Conservation (phyloP, 2,797 vertebrate genomes). For the Coreius guichenoti region DNA sequence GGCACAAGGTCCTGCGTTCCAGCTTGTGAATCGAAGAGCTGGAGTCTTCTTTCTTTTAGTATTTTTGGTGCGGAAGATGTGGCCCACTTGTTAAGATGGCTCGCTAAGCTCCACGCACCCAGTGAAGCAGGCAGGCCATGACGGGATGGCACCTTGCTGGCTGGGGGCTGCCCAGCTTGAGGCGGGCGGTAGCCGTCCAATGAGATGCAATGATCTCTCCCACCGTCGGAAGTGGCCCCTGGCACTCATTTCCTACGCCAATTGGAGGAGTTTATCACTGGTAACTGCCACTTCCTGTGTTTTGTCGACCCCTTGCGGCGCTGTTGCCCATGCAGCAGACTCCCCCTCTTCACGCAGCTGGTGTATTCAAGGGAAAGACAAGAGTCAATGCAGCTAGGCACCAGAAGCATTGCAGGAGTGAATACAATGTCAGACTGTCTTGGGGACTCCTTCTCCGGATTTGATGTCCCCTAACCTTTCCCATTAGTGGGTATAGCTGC, state of each 20-base stretch:
- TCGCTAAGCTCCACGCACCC: background rate
- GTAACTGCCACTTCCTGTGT: no score
- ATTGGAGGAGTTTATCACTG: no score
- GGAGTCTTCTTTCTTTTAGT: background rate
- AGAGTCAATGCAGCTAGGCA: no score
- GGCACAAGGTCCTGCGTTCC: background rate
- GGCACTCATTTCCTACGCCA: background rate
- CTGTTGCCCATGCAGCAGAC: no score
- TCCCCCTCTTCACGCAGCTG: no score
- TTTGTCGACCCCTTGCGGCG: no score
- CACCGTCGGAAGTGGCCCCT: background rate
- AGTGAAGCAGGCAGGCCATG: background rate
- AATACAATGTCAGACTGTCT: no score
- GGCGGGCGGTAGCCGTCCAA: background rate
- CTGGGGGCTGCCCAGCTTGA: slow-evolving; percentile 1
- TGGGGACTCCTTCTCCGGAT: no score
- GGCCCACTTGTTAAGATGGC: background rate
- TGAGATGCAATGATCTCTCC: background rate
- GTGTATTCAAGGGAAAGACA: no score
- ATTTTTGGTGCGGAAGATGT: background rate
- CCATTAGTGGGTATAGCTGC: no score
- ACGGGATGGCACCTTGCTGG: background rate
- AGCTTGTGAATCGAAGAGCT: background rate
- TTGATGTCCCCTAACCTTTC: no score
- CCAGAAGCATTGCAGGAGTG: no score